Percentiles rank a stretch among this genome's conserved stretches.
These are phyloP conservation scores for Rhopalosiphum maidis DNA, from an alignment of 1,140 invertebrate genomes.

Conservation along the genomic window DNA sequence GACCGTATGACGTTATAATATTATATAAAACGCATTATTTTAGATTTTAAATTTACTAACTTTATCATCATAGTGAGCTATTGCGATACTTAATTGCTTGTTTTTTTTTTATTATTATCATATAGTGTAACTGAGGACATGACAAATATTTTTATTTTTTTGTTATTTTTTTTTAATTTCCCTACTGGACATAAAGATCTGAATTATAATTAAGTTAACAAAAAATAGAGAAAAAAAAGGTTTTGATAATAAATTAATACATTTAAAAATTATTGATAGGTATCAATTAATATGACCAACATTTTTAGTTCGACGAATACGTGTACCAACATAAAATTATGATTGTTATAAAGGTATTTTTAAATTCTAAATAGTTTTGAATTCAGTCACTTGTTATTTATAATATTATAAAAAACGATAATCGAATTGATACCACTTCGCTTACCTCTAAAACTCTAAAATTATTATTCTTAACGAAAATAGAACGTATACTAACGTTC, in stretches of 20 bases:
- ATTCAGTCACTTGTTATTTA: neutral
- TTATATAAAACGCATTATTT: neutral
- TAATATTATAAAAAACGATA: neutral
- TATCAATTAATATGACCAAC: neutral
- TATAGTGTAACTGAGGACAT: neutral
- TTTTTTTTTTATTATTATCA: neutral
- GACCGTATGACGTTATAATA: neutral
- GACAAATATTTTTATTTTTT: too few species aligned
- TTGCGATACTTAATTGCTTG: too few species aligned
- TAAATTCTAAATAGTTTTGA: neutral
- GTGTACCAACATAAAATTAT: neutral
- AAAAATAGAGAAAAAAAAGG: neutral
- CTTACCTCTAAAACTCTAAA: too few species aligned
- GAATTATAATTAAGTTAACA: neutral
- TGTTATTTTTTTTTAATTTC: too few species aligned
- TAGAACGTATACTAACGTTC: too few species aligned
- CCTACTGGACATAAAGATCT: neutral
- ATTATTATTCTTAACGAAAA: too few species aligned
- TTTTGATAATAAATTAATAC: neutral
- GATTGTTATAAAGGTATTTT: neutral
- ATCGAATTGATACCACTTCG: too few species aligned
- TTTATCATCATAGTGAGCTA: neutral
- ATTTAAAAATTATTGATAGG: neutral
- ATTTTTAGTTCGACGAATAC: neutral
- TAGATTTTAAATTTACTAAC: neutral